Percentiles rank a stretch among this genome's conserved stretches.
Conservation (phyloP, 2,113 vertebrate genomes). For the Spheniscus mendiculus region DNA sequence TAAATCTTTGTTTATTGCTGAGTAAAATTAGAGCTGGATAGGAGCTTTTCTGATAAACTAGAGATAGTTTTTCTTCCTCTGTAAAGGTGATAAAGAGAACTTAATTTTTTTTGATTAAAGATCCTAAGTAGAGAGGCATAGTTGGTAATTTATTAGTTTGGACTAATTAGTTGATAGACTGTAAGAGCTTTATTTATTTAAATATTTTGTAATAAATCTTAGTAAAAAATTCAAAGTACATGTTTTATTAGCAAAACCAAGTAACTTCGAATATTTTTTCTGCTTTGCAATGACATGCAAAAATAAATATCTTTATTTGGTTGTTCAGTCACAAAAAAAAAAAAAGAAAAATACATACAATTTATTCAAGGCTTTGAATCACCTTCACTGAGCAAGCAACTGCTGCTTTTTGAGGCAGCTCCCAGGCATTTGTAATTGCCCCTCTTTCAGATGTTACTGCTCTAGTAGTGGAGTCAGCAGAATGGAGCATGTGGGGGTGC, state of each 20-base stretch:
- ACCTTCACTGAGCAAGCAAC: background rate
- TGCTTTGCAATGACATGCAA: background rate
- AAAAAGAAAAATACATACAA: background rate
- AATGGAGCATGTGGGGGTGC: background rate
- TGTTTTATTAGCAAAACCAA: background rate
- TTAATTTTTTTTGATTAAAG: background rate
- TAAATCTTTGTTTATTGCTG: background rate
- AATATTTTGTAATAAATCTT: background rate
- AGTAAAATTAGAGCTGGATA: background rate
- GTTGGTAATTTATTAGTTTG: background rate
- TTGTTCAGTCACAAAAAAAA: background rate
- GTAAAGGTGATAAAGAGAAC: background rate
- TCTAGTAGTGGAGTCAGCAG: background rate
- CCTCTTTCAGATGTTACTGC: background rate
- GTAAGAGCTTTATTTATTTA: background rate
- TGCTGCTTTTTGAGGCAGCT: background rate
- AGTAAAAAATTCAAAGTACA: background rate
- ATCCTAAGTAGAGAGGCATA: background rate
- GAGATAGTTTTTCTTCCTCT: background rate
- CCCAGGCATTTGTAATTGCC: background rate
- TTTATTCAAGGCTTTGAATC: background rate
- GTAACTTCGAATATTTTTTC: background rate
- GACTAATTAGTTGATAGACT: background rate
- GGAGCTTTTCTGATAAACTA: background rate
- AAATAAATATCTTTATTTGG: background rate